These are phyloP conservation scores for Crocidura indochinensis DNA, from an alignment of 2,797 vertebrate species.

Conservation along the genomic window DNA sequence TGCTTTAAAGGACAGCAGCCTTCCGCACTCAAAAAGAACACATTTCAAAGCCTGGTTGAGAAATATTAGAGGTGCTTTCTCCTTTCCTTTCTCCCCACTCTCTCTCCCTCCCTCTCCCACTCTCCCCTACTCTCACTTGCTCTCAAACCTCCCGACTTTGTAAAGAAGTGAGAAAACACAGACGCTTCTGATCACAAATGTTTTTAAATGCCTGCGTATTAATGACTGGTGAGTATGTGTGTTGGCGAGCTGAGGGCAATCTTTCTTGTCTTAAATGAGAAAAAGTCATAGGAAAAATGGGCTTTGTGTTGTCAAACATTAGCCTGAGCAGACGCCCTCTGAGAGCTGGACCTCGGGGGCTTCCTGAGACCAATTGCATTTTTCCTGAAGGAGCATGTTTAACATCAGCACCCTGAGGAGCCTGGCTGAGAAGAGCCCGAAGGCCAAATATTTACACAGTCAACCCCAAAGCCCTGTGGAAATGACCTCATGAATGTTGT, in stretches of 20 bases:
- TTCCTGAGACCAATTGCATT: conserved; percentile 85
- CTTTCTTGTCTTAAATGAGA: conserved; percentile 88
- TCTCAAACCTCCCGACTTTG: conserved; percentile 73
- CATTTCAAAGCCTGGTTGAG: background rate
- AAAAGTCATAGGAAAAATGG: conserved; percentile 87
- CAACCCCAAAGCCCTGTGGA: conserved; percentile 81
- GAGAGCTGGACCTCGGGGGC: conserved; percentile 75
- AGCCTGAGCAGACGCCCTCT: conserved; percentile 84
- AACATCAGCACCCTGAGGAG: conserved; percentile 85
- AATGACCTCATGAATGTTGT: conserved; percentile 84
- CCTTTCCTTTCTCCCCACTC: no score
- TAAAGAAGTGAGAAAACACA: conserved; percentile 84
- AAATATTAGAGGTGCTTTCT: background rate
- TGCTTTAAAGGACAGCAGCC: no score
- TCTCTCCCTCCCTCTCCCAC: background rate
- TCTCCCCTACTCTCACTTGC: background rate
- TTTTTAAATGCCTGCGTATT: conserved; percentile 86
- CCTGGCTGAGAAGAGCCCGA: conserved; percentile 75
- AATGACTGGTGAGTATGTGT: conserved; percentile 82
- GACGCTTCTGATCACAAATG: conserved; percentile 84
- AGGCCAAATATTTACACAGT: conserved; percentile 87
- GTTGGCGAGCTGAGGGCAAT: conserved; percentile 78
- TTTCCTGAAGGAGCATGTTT: conserved; percentile 85
- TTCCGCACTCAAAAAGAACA: background rate
- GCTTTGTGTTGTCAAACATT: conserved; percentile 87